Base-by-base conservation (phyloP, 2,113 vertebrate genomes). In the Pteruthius melanotis region DNA sequence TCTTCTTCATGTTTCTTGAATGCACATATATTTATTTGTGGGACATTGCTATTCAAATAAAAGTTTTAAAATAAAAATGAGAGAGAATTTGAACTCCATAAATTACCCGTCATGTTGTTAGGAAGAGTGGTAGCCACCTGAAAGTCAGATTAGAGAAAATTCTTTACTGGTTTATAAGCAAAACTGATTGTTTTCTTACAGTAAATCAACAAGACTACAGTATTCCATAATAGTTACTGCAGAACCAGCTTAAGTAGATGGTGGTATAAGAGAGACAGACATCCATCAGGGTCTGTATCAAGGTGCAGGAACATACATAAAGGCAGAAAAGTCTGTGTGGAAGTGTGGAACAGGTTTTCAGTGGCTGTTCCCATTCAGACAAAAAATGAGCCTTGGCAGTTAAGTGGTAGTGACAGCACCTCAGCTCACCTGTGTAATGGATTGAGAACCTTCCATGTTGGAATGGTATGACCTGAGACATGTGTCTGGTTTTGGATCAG, bases 401-500 rank as follows among this genome's bases (percentile, higher is more conserved):
- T 26, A 63, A 83, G 22, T 18, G 44, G 17, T 3, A 69, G 40
- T 12, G 28, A 24, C 16, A 52, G 56, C 52, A 70, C 44, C 44
- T 79, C 66, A 19, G 24, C 8, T 54, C 11, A 5, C 54, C 37
- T 33, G 14, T 50, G 19, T 21, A 74, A 90, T 35, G 60, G 20
- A 57, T 72, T 1, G 10, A 37, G 63, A 88, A 33, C 7, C 7
- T 63, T 82, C 23, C 54, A 40, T 28, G 11, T 7, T 83, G 11
- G 24, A 81, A 63, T 54, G 19, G 24, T 53, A 1, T 17, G 26
- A 83, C 23, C 33, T 31, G 28, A 80, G 45, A 72, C 0, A 0
- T 53, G 17, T 56, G 18, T 45, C 83, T 49, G 28, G 18, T 11
- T 82, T 82, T 63, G 69, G 33, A 61, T 47, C 39, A 68, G 31